These are phyloP conservation scores for Tridacna gigas DNA, from an alignment of 2,888 invertebrate species.

Conservation along the genomic window DNA sequence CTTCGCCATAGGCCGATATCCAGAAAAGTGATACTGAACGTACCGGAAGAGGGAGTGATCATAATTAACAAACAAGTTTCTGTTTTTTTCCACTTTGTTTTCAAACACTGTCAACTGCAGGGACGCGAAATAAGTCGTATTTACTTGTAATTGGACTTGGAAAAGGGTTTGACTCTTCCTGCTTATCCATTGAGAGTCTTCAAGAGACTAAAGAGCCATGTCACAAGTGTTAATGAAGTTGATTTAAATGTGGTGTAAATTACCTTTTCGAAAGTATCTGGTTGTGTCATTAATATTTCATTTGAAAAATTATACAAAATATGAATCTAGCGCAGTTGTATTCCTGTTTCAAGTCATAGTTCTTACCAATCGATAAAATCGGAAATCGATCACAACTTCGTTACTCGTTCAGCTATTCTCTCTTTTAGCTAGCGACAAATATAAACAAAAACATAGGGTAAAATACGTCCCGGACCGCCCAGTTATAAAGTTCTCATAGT, in stretches of 20 bases:
- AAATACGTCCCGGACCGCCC: slow-evolving; percentile 13
- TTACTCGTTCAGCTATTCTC: slow-evolving; percentile 5
- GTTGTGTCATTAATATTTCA: slow-evolving; percentile 18
- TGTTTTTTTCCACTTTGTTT: too few species aligned
- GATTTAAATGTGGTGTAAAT: background rate
- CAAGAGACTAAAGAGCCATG: too few species aligned
- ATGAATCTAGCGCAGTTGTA: slow-evolving; percentile 16
- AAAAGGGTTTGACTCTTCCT: too few species aligned
- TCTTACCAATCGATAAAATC: slow-evolving; percentile 53
- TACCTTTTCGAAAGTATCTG: slow-evolving; percentile 9
- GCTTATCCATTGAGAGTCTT: too few species aligned
- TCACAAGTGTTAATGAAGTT: background rate
- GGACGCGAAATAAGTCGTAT: too few species aligned
- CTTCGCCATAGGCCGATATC: too few species aligned
- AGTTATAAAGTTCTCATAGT: background rate
- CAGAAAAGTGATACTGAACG: too few species aligned
- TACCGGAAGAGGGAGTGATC: too few species aligned
- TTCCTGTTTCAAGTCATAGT: slow-evolving; percentile 42
- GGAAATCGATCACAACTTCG: slow-evolving; percentile 56
- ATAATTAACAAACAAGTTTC: too few species aligned
- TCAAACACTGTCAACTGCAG: too few species aligned
- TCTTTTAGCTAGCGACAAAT: slow-evolving; percentile 59
- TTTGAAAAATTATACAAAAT: slow-evolving; percentile 20
- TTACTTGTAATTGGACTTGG: too few species aligned
- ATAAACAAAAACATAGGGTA: slow-evolving; percentile 43